phyloP scores from a whole-genome alignment of 2,888 invertebrate genomes.

The Epiblema foenella region DNA sequence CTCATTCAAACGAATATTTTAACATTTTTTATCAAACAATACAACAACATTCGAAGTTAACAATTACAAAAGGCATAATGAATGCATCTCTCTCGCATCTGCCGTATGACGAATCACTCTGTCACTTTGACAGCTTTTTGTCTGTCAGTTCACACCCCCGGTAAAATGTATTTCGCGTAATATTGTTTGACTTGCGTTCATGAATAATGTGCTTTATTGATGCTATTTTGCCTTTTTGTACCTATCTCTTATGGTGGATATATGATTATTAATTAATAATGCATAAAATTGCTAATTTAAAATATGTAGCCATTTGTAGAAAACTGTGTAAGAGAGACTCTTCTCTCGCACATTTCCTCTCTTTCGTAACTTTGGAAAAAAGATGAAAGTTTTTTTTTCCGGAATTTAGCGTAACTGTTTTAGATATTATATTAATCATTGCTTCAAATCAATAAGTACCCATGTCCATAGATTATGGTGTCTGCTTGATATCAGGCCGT shows the following conservation, averaged over 20 bases:
- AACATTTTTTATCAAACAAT: neutral
- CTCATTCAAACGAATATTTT: neutral
- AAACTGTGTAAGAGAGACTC: no score
- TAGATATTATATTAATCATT: neutral
- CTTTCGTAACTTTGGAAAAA: no score
- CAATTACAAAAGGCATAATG: constrained; percentile 47
- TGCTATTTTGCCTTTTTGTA: no score
- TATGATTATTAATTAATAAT: constrained; percentile 5
- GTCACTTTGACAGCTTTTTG: constrained; percentile 80
- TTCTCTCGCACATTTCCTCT: no score
- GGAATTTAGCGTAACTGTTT: no score
- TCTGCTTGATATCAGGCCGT: neutral
- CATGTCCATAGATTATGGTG: neutral
- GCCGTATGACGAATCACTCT: constrained; percentile 82
- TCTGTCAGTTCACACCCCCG: constrained; percentile 75
- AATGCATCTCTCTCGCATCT: constrained; percentile 63
- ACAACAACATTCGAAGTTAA: constrained; percentile 5
- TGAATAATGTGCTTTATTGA: constrained; percentile 4
- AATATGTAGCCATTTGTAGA: no score
- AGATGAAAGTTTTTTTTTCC: no score
- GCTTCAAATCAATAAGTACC: neutral
- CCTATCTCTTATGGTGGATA: neutral
- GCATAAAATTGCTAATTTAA: neutral
- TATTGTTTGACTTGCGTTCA: constrained; percentile 23
- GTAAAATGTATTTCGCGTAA: constrained; percentile 22